These are phyloP conservation scores for Tetragonula clypearis DNA, from an alignment of 1,140 invertebrate species.

Conservation along the genomic window DNA sequence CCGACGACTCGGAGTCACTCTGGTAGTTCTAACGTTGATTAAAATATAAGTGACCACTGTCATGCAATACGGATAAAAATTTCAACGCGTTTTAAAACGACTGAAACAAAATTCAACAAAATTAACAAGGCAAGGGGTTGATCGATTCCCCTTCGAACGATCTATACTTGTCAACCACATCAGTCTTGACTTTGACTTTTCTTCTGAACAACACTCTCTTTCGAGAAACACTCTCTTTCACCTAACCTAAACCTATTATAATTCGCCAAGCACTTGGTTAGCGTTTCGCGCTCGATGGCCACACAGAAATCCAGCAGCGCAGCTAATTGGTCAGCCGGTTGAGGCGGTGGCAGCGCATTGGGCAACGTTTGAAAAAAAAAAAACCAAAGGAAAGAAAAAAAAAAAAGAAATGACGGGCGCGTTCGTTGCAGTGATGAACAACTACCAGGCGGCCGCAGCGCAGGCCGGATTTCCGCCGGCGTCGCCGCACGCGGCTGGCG, in stretches of 20 bases:
- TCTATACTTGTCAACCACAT: not conserved
- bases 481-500: constrained; percentile 84
- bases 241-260: not conserved
- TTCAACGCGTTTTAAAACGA: too few species aligned
- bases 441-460: constrained; percentile 93
- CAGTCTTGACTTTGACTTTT: not conserved
- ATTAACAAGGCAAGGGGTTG: too few species aligned
- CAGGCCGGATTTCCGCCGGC: constrained; percentile 88
- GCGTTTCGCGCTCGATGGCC: not conserved
- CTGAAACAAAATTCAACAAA: too few species aligned
- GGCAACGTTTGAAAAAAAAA: not conserved
- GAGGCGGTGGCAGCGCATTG: not conserved
- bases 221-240: not conserved
- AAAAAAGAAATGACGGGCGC: constrained; percentile 51
- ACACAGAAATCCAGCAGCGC: not conserved
- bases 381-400: too few species aligned
- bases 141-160: not conserved
- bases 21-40: too few species aligned
- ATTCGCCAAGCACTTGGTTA: not conserved
- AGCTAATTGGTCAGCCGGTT: constrained; percentile 1
- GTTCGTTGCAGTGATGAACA: constrained; percentile 94
- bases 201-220: too few species aligned
- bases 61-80: too few species aligned
- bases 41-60: too few species aligned
- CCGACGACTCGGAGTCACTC: too few species aligned